Evolutionary conservation across 2,113 vertebrate species (phyloP), one percentile per base, ranked within the genome.

Genomic region (Amblyornis subalaris): DNA sequence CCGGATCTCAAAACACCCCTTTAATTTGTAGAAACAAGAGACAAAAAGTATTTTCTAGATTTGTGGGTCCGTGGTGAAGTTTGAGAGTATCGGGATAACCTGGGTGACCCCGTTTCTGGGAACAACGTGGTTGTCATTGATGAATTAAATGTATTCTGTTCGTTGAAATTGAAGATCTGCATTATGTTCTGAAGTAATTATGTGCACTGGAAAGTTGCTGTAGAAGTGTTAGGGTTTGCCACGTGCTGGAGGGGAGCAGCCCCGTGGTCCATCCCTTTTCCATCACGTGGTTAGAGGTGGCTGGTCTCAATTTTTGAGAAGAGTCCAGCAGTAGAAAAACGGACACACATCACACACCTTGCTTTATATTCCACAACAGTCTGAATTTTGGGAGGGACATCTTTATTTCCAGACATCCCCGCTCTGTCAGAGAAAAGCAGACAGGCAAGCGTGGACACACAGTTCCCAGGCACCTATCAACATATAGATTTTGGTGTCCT

Each of bases 191-290:
- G 60, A 91, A 76, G 38, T 54, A 70, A 70, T 64, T 93, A 38
- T 86, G 44, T 44, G 45, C 38, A 2, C 38, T 44, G 62, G 21
- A 80, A 57, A 70, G 38, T 42, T 77, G 8, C 15, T 67, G 38
- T 20, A 50, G 24, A 61, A 75, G 19, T 76, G n/a, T 40, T 77
- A n/a, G 40, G 4, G 10, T 25, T 85, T 62, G 33, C 45, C 66
- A 45, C 1, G 0, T 0, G 0, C 48, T 42, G 23, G 33, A 22
- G 10, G 53, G n/a, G 24, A 66, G 3, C 12, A 83, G 14, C 12
- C 12, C 8, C 3, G 0, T 29, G 6, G n/a, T 61, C n/a, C 6
- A 5, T 31, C 64, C 36, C 35, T 79, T 62, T 62, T 14, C 15
- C 38, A n/a, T 33, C 7, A 1, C 5, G 5, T 13, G 2, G 7